Evolutionary conservation across 2,888 invertebrate genomes (phyloP).

Genomic region (Polietes domitor): DNA sequence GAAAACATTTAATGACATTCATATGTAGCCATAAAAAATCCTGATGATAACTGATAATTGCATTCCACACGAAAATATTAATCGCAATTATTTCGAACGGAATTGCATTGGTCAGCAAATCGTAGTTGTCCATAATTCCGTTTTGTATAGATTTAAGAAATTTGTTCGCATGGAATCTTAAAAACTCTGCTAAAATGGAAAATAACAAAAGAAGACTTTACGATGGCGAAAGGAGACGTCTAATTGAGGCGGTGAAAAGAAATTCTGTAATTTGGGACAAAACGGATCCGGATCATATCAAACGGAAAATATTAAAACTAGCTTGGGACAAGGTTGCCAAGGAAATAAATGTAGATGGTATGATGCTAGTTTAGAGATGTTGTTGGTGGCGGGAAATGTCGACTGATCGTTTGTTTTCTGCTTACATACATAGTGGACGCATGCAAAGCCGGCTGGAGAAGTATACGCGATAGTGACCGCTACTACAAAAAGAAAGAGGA

Average conservation of each 20-base stretch:
- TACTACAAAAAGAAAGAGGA: not conserved
- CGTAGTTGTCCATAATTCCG: too few species aligned
- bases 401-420: too few species aligned
- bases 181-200: not conserved
- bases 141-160: too few species aligned
- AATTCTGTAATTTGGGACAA: not conserved
- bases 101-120: too few species aligned
- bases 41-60: too few species aligned
- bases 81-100: too few species aligned
- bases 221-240: not conserved
- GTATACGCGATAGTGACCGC: not conserved
- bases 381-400: not conserved
- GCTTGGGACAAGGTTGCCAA: not conserved
- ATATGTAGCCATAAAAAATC: too few species aligned
- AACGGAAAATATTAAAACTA: not conserved
- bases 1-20: too few species aligned
- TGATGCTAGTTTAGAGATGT: too few species aligned
- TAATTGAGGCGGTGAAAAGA: not conserved
- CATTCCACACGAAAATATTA: too few species aligned
- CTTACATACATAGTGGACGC: not conserved
- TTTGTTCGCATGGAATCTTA: too few species aligned
- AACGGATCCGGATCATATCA: not conserved
- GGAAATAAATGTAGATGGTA: not conserved
- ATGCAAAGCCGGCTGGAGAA: not conserved
- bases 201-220: not conserved